Base-by-base conservation (phyloP, 2,888 invertebrate species). In the Cylindroiulus punctatus region DNA sequence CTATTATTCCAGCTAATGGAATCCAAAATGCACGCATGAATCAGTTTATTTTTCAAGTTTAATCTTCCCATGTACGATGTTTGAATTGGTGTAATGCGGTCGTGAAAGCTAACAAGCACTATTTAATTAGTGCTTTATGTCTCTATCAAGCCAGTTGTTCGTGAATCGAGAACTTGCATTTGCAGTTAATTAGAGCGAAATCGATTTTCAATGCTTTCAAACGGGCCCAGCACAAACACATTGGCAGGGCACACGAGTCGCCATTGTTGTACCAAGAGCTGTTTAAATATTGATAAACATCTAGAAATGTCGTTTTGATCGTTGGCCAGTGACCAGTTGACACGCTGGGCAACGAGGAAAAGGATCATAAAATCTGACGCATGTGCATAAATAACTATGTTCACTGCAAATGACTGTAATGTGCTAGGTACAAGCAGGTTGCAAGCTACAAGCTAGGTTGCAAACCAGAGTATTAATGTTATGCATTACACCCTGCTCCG, bases 31-130 rank as follows among this genome's bases (percentile, higher is more conserved):
- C 52, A 52, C 52, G 52, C 65, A 26, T 65, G 65, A 65, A 65
- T 65, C 65, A 65, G 65, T 65, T 65, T 65, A 65, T 65, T 65
- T 65, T 65, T 65, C 65, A 65, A 65, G 65, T 65, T 65, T 65
- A 65, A 65, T 65, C 65, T 65, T 65, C 26, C 5, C 65, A 8
- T 65, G 19, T 22, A 65, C 26, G 65, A 65, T 65, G 65, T 65
- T 65, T 65, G 65, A 65, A 65, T 65, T 26, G 65, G 65, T 65
- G 65, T 65, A 65, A 65, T 65, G 65, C 26, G 65, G 65, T 65
- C 65, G 65, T 65, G 65, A 65, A 26, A 65, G 65, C 65, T 65
- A 65, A 65, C 65, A 65, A 65, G 65, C 65, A 65, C 65, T 26
- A 26, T 65, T 65, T 65, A 65, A 65, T 65, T 65, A 65, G 65